Evolutionary conservation across 2,888 invertebrate genomes (phyloP), one percentile per base, ranked within the genome.

Genomic region (Chalcosyrphus nemorum): DNA sequence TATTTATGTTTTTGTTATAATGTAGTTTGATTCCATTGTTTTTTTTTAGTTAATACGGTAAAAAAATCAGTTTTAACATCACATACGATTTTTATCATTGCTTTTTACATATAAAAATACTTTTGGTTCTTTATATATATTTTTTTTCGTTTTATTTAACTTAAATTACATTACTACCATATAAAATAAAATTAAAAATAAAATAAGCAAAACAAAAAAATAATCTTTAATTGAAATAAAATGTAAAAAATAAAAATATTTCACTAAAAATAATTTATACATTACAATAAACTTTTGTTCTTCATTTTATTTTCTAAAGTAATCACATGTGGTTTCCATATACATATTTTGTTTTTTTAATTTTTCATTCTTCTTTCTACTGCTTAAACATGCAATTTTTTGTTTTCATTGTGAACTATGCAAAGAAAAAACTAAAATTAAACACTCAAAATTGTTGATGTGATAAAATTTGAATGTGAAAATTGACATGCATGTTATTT

Each of bases 81-180:
- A 82, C 82, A 82, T 82, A 72, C 82, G 78, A 82, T 78, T 82
- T 38, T 77, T 81, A 74, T 82, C 82, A 78, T 82, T 82, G 78
- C 82, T 82, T 82, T 77, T 78, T 82, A 82, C 78, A 78, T 82
- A 82, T 82, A 82, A 82, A 82, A 82, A 82, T 82, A 82, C 72
- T 82, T 82, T 82, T 78, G 78, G 72, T 82, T 78, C 78, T 66
- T 82, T n/a, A n/a, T n/a, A n/a, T n/a, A 78, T 54, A 65, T 65
- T 81, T 35, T 76, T 78, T 45, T 47, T 72, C 24, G 27, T 32
- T 65, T 74, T 63, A 41, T 74, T 63, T 47, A 82, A 77, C 72
- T 72, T 72, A 82, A 71, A 71, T 78, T 63, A 72, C 50, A 50
- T n/a, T n/a, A 74, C 66, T 72, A 78, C 43, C 21, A 29, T 29